phyloP scores from a whole-genome alignment of 2,113 vertebrate genomes.

The Diadophis punctatus region DNA sequence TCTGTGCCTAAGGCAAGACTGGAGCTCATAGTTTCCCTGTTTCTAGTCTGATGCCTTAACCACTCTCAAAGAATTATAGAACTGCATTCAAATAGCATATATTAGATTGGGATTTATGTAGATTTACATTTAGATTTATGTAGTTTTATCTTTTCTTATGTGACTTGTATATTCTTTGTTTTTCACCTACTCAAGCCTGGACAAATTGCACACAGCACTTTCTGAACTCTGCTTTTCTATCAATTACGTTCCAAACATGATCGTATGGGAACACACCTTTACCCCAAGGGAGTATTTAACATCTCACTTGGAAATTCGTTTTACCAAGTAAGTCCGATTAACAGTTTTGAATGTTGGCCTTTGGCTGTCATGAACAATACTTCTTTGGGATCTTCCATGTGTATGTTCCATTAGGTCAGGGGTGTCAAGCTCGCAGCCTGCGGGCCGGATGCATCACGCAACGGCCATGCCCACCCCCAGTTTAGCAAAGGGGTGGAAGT shows the following conservation, averaged over 20 bases:
- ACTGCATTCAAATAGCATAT: neutral
- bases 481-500: no score
- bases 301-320: slow-evolving; percentile 98
- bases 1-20: neutral
- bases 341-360: neutral
- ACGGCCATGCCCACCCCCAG: no score
- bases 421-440: no score
- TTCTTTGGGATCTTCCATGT: neutral
- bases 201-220: slow-evolving; percentile 98
- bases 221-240: slow-evolving; percentile 99
- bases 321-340: slow-evolving; percentile 87
- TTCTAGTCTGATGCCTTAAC: neutral
- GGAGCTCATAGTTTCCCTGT: neutral
- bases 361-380: neutral
- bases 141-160: slow-evolving; percentile 2
- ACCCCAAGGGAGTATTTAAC: slow-evolving; percentile 97
- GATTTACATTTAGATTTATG: neutral
- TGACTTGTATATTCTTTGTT: slow-evolving; percentile 2
- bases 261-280: slow-evolving; percentile 98
- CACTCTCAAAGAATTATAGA: neutral
- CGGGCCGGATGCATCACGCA: no score
- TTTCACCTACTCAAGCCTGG: slow-evolving; percentile 76
- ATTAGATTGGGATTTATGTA: neutral
- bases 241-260: slow-evolving; percentile 98
- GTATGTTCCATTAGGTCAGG: no score